Conservation (phyloP, 1,140 invertebrate genomes). For the Penaeus vannamei region DNA sequence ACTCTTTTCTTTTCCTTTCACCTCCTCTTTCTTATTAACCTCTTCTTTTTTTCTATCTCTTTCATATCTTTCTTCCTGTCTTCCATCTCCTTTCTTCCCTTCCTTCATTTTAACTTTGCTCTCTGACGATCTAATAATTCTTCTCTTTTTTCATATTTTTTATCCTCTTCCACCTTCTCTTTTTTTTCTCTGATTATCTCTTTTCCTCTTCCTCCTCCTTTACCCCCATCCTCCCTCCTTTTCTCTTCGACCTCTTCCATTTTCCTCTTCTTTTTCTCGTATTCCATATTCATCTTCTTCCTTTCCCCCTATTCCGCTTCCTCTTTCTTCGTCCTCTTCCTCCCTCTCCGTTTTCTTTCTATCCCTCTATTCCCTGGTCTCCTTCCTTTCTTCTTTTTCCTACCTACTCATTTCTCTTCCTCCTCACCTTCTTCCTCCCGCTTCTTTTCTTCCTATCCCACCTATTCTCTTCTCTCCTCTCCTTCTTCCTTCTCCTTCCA, state of each 20-base stretch:
- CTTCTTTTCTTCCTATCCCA: neutral
- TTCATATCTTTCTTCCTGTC: too few species aligned
- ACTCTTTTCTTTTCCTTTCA: too few species aligned
- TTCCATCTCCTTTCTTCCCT: too few species aligned
- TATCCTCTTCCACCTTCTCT: neutral
- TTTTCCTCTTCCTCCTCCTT: neutral
- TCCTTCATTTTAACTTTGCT: too few species aligned
- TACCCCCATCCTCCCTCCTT: neutral
- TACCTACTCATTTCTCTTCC: neutral
- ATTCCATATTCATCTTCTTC: neutral
- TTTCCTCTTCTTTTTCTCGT: neutral
- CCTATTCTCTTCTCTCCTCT: neutral
- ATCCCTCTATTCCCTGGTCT: neutral
- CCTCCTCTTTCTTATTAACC: too few species aligned
- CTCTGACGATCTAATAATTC: too few species aligned
- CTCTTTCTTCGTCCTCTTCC: neutral
- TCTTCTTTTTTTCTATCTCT: too few species aligned
- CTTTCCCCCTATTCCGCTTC: too few species aligned
- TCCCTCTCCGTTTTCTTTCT: neutral
- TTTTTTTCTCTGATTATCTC: neutral
- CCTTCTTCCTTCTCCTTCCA: neutral
- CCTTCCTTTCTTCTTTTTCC: neutral
- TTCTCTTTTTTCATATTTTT: too few species aligned
- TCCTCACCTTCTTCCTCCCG: neutral
- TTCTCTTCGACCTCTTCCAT: too few species aligned